Percentiles rank a stretch among this genome's conserved stretches.
phyloP scores from a whole-genome alignment of 2,888 invertebrate genomes.

The Rotaria magnacalcarata region DNA sequence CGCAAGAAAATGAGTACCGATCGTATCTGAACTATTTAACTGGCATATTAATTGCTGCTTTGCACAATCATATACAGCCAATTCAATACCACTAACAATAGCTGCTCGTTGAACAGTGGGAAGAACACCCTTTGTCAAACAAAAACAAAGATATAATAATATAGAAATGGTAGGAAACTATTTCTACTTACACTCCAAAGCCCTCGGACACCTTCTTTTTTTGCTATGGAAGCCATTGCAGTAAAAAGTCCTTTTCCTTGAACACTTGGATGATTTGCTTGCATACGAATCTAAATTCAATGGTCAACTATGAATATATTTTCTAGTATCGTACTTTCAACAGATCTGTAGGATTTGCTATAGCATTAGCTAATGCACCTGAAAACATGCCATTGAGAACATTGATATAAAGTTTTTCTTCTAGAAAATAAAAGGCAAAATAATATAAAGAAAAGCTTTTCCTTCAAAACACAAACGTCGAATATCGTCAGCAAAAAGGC shows the following conservation, averaged over 20 bases:
- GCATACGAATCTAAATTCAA: conserved; percentile 68
- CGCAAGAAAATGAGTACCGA: conserved; percentile 73
- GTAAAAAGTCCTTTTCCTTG: conserved; percentile 64
- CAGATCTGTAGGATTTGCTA: conserved; percentile 91
- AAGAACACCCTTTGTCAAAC: conserved; percentile 71
- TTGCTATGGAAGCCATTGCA: conserved; percentile 78
- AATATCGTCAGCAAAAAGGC: neutral
- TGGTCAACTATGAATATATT: conserved; percentile 13
- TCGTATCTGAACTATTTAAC: conserved; percentile 71
- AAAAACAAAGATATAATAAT: conserved; percentile 37
- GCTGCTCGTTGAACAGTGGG: conserved; percentile 88
- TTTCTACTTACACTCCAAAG: conserved; percentile 71
- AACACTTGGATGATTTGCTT: conserved; percentile 65
- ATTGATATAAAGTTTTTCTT: conserved; percentile 59
- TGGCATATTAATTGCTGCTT: conserved; percentile 69
- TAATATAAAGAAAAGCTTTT: neutral
- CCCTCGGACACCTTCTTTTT: conserved; percentile 75
- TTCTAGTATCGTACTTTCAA: conserved; percentile 69
- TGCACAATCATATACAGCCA: conserved; percentile 84
- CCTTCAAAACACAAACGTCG: neutral
- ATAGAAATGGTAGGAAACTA: neutral
- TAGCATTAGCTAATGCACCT: conserved; percentile 84
- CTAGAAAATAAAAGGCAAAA: conserved; percentile 49
- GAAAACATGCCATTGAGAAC: conserved; percentile 77
- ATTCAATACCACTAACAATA: conserved; percentile 83